Evolutionary conservation across 2,888 invertebrate genomes (phyloP).

Genomic region (Eumacrocentrus americanus): DNA sequence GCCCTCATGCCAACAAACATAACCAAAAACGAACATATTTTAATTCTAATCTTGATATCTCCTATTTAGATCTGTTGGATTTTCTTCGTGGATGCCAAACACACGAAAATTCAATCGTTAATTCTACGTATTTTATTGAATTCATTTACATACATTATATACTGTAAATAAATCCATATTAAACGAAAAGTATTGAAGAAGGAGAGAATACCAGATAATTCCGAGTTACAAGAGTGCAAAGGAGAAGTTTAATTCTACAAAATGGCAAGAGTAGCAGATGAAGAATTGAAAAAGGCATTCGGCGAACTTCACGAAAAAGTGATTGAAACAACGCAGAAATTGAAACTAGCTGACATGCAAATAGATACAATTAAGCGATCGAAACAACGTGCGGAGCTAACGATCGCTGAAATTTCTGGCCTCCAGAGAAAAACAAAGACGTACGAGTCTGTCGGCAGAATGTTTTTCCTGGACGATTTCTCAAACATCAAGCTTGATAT

Average conservation of each 20-base stretch:
- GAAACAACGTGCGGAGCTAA: slow-evolving; percentile 75
- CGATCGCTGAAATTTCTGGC: slow-evolving; percentile 67
- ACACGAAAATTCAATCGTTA: not conserved
- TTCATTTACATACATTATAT: not conserved
- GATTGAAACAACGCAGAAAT: slow-evolving; percentile 80
- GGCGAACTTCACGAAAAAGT: slow-evolving; percentile 81
- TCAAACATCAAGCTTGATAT: slow-evolving; percentile 70
- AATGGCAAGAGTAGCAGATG: slow-evolving; percentile 64
- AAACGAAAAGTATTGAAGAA: not conserved
- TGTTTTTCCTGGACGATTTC: slow-evolving; percentile 78
- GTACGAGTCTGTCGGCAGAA: slow-evolving; percentile 83
- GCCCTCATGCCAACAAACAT: not conserved
- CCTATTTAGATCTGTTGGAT: no score
- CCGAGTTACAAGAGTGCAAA: no score
- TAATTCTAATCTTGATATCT: no score
- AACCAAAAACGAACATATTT: no score
- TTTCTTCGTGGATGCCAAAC: not conserved
- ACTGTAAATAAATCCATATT: not conserved
- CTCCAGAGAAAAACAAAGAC: slow-evolving; percentile 72
- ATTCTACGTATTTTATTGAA: no score
- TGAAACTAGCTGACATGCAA: slow-evolving; percentile 79
- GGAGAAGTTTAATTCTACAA: not conserved
- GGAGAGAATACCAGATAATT: no score
- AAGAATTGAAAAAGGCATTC: slow-evolving; percentile 76
- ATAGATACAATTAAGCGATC: slow-evolving; percentile 72